phyloP scores from a whole-genome alignment of 1,140 invertebrate genomes.

The Nebria ingens region DNA sequence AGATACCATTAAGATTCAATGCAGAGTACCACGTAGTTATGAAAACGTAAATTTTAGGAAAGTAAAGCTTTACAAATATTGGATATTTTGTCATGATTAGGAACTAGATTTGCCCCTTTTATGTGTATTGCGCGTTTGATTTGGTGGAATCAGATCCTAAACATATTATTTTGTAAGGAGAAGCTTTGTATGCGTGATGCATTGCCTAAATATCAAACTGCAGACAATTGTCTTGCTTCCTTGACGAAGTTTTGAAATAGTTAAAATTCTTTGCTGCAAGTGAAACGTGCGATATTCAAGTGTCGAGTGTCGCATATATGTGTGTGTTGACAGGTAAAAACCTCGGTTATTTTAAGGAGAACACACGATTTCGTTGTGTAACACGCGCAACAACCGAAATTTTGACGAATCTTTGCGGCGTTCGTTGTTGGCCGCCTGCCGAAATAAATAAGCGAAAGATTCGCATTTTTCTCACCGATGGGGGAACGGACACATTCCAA shows the following conservation, averaged over 20 bases:
- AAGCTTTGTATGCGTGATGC: not conserved
- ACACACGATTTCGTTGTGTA: not conserved
- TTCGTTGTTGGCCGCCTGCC: not conserved
- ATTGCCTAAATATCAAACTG: not conserved
- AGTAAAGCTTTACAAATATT: too few relatives aligned
- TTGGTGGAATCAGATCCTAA: not conserved
- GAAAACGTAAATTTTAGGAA: too few relatives aligned
- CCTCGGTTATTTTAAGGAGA: not conserved
- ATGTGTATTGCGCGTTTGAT: too few relatives aligned
- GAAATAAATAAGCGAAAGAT: not conserved
- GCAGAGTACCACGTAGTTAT: too few relatives aligned
- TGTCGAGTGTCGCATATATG: not conserved
- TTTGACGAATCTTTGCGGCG: not conserved
- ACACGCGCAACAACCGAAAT: too few relatives aligned
- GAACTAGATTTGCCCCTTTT: too few relatives aligned
- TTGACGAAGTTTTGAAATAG: not conserved
- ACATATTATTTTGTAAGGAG: not conserved
- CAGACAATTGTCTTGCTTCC: too few relatives aligned
- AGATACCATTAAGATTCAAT: too few relatives aligned
- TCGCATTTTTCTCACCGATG: not conserved
- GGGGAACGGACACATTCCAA: not conserved
- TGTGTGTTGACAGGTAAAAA: not conserved
- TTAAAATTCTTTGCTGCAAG: not conserved
- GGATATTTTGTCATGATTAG: too few relatives aligned
- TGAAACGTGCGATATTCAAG: not conserved